Evolutionary conservation across 2,113 vertebrate species (phyloP).

Genomic region (Centropus bengalensis): DNA sequence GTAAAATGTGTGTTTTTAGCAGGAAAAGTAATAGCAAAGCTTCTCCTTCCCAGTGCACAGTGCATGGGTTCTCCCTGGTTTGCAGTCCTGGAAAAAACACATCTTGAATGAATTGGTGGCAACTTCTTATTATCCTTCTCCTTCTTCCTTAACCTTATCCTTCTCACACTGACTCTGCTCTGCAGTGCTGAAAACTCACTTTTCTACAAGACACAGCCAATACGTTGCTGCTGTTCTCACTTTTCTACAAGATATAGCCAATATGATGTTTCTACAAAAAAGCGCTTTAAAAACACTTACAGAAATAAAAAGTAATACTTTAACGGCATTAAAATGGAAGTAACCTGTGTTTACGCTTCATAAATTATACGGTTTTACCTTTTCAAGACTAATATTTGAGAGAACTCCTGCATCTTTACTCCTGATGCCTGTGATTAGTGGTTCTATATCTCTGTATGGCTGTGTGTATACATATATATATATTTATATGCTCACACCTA

Average conservation of each 20-base stretch:
- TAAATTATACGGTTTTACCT: background rate
- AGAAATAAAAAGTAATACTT: background rate
- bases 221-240: too few species aligned
- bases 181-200: background rate
- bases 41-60: background rate
- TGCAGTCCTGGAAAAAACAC: background rate
- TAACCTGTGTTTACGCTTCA: background rate
- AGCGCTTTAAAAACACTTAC: background rate
- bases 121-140: background rate
- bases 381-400: background rate
- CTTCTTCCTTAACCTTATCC: background rate
- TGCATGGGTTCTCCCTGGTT: background rate
- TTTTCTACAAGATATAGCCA: background rate
- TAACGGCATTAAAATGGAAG: background rate
- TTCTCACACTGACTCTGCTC: background rate
- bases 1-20: background rate
- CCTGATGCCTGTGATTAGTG: background rate
- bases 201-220: background rate
- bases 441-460: background rate
- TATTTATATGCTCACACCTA: fast-evolving
- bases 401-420: background rate
- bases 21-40: background rate
- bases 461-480: too few species aligned
- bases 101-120: background rate
- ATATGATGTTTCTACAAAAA: background rate